Conservation (phyloP, 2,113 vertebrate genomes). For the Eurypyga helias region DNA sequence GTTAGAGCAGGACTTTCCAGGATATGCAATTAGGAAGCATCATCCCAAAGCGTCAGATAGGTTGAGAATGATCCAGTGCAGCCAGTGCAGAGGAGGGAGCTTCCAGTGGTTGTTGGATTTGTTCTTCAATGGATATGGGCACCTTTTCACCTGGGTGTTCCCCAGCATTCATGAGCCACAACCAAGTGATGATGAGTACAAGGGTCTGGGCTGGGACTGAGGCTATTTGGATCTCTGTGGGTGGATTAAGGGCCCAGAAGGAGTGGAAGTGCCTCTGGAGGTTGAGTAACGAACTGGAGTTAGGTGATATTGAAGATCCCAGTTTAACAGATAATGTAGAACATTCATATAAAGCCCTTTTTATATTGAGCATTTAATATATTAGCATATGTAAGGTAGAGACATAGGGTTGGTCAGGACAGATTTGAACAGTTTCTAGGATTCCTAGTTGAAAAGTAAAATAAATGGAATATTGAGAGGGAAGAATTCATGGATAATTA, state of each 20-base stretch:
- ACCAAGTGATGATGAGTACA: not conserved
- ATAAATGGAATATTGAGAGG: not conserved
- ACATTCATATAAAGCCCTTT: not conserved
- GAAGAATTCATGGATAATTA: not conserved
- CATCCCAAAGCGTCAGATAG: not conserved
- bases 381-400: not conserved
- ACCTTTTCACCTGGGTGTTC: not conserved
- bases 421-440: not conserved
- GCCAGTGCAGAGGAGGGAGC: not conserved
- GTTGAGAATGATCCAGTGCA: not conserved
- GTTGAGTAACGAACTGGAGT: not conserved
- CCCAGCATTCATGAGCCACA: rapidly evolving
- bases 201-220: not conserved
- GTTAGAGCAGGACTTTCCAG: not conserved
- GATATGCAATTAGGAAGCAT: not conserved
- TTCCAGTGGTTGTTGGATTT: not conserved
- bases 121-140: not conserved
- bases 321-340: not conserved
- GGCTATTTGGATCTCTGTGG: not conserved
- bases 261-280: not conserved
- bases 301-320: not conserved
- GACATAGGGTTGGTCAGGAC: not conserved
- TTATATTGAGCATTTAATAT: not conserved
- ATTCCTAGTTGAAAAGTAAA: not conserved
- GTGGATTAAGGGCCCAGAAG: not conserved